Percentiles rank a stretch among this genome's conserved stretches.
These are phyloP conservation scores for Protonemura montana DNA, from an alignment of 2,888 invertebrate species.

Conservation along the genomic window DNA sequence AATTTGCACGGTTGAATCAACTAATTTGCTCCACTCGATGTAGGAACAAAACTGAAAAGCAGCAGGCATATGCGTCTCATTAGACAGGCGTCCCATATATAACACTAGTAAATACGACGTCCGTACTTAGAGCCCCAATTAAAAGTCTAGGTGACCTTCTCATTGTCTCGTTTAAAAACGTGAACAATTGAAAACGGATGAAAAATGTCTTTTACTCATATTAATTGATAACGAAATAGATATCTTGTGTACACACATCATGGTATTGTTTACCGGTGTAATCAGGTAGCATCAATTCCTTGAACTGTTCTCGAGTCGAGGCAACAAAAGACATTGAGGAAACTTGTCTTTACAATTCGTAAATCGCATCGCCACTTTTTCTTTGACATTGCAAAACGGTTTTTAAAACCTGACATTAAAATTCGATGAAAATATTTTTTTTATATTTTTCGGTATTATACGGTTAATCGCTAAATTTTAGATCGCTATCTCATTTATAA, in stretches of 20 bases:
- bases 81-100: background rate
- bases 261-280: background rate
- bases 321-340: no score
- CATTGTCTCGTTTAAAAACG: background rate
- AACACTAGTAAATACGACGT: background rate
- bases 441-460: background rate
- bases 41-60: background rate
- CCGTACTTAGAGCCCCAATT: background rate
- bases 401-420: background rate
- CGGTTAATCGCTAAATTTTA: background rate
- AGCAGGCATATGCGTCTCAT: background rate
- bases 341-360: no score
- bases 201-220: background rate
- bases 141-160: background rate
- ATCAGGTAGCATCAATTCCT: background rate
- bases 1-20: background rate
- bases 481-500: background rate
- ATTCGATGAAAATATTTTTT: background rate
- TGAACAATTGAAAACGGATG: background rate
- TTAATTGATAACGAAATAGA: background rate
- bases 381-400: no score
- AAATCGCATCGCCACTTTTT: no score
- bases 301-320: background rate
- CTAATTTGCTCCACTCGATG: background rate
- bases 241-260: background rate